These are phyloP conservation scores for Sturmia bella DNA, from an alignment of 2,888 invertebrate species.

Conservation along the genomic window DNA sequence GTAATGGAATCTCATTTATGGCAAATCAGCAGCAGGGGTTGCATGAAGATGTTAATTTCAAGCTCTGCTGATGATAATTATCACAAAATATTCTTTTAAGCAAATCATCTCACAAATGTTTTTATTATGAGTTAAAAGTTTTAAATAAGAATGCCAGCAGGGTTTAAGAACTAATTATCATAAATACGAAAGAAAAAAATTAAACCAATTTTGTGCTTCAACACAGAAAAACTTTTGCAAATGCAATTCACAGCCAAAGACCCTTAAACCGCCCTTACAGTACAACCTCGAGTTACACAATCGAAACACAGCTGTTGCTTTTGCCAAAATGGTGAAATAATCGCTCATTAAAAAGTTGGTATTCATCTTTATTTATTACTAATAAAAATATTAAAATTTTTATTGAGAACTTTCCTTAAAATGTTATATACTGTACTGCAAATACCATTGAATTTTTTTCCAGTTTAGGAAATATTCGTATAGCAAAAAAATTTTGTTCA, in stretches of 20 bases:
- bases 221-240: slow-evolving; percentile 39
- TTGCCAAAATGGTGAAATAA: no score
- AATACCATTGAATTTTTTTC: no score
- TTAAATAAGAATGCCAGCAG: slow-evolving; percentile 14
- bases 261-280: no score
- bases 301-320: no score
- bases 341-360: no score
- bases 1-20: slow-evolving; percentile 1
- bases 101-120: background rate
- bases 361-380: no score
- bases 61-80: slow-evolving; percentile 2
- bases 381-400: no score
- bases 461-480: no score
- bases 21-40: slow-evolving; percentile 14
- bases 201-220: background rate
- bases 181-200: slow-evolving; percentile 4
- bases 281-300: no score
- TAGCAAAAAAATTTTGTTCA: no score
- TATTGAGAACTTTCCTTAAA: no score
- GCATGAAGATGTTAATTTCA: background rate
- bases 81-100: slow-evolving; percentile 16
- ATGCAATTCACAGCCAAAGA: background rate
- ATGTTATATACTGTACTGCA: no score
- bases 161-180: slow-evolving; percentile 11
- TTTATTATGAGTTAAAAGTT: background rate